Evolutionary conservation across 2,113 vertebrate species (phyloP).

Genomic region (Mirounga angustirostris): DNA sequence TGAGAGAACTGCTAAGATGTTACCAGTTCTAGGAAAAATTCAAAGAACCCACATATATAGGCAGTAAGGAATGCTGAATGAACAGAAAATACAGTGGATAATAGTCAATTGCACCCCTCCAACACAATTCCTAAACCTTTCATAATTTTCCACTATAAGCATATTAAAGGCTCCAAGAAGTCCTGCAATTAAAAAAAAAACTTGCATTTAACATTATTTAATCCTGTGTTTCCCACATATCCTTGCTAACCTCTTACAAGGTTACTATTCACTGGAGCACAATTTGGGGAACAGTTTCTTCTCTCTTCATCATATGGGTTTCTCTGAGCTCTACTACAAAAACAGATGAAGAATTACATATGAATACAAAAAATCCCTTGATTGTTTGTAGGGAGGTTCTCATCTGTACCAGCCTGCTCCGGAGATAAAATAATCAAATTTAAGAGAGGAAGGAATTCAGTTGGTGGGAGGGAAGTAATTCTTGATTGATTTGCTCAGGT

Average conservation of each 20-base stretch:
- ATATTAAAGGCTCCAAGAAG: background rate
- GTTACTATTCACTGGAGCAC: background rate
- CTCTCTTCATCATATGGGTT: background rate
- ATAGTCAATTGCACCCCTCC: background rate
- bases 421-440: conserved; percentile 24
- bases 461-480: background rate
- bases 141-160: background rate
- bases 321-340: background rate
- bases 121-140: background rate
- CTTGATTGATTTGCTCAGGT: background rate
- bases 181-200: background rate
- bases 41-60: background rate
- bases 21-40: background rate
- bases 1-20: background rate
- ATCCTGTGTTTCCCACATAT: background rate
- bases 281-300: background rate
- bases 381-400: background rate
- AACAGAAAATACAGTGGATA: background rate
- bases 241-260: background rate
- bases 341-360: background rate
- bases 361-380: background rate
- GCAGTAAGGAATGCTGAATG: background rate
- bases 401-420: background rate
- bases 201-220: background rate
- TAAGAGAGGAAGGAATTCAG: background rate